phyloP scores from a whole-genome alignment of 2,797 vertebrate genomes.

The Pseudomugil gertrudae region DNA sequence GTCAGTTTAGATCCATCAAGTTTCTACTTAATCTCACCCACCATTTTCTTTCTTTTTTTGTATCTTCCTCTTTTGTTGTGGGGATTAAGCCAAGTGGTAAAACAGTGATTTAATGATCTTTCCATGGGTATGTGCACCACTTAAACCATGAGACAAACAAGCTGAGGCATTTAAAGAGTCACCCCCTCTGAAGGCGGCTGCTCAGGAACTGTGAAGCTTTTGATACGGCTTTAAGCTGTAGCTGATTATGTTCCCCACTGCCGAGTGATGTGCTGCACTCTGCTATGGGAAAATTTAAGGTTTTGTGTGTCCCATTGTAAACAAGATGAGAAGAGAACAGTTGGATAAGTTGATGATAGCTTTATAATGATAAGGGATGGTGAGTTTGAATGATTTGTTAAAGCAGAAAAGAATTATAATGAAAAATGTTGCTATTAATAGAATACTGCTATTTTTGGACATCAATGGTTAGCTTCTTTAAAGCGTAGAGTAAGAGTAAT shows the following conservation, averaged over 20 bases:
- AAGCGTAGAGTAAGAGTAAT: too few species aligned
- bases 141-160: conserved; percentile 83
- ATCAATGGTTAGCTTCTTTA: neutral
- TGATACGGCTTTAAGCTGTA: conserved; percentile 72
- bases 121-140: conserved; percentile 82
- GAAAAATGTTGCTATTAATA: too few species aligned
- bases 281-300: conserved; percentile 76
- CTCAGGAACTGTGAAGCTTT: conserved; percentile 78
- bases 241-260: conserved; percentile 71
- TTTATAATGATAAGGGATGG: conserved; percentile 48
- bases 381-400: conserved; percentile 42
- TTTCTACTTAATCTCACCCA: conserved; percentile 79
- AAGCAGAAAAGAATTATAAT: conserved; percentile 20
- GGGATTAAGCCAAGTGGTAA: conserved; percentile 86
- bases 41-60: conserved; percentile 69
- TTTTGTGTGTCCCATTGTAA: conserved; percentile 71
- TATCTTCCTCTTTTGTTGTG: conserved; percentile 78
- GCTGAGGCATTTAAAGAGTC: conserved; percentile 77
- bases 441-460: too few species aligned
- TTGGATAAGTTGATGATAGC: conserved; percentile 62
- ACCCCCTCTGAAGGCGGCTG: conserved; percentile 73
- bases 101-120: conserved; percentile 88
- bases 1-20: conserved; percentile 85
- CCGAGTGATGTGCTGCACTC: conserved; percentile 63
- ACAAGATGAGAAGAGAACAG: conserved; percentile 64